Conservation (phyloP, 2,797 vertebrate genomes). For the Amniataba percoides region DNA sequence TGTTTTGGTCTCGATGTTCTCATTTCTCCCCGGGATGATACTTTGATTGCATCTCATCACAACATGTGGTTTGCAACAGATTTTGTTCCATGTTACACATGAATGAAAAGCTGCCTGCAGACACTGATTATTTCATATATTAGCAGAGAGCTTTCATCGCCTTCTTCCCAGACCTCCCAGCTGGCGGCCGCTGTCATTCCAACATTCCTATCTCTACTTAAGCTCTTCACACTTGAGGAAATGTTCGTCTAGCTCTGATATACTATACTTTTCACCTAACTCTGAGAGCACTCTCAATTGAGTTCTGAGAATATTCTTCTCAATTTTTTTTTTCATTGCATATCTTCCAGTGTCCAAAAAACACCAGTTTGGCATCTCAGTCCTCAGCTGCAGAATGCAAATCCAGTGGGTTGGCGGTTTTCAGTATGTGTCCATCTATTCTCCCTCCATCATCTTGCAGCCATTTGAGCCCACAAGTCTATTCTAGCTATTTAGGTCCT, state of each 20-base stretch:
- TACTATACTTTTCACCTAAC: conserved; percentile 43
- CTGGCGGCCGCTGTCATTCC: conserved; percentile 59
- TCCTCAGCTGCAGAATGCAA: conserved; percentile 63
- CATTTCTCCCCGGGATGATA: conserved; percentile 58
- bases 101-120: conserved; percentile 62
- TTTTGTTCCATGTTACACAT: conserved; percentile 70
- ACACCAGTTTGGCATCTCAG: conserved; percentile 32
- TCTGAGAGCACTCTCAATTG: neutral
- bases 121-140: conserved; percentile 77
- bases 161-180: conserved; percentile 71
- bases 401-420: conserved; percentile 61
- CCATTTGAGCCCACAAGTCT: conserved; percentile 68
- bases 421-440: conserved; percentile 56
- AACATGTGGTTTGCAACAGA: conserved; percentile 73
- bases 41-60: conserved; percentile 67
- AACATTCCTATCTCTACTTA: conserved; percentile 69
- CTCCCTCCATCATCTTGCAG: conserved; percentile 49
- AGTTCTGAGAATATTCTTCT: conserved; percentile 33
- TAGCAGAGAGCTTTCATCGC: conserved; percentile 65
- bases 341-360: conserved; percentile 18
- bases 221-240: conserved; percentile 71
- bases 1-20: conserved; percentile 51
- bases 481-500: conserved; percentile 57
- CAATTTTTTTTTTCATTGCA: conserved; percentile 13
- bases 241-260: conserved; percentile 59